Evolutionary conservation across 2,797 vertebrate species (phyloP).

Genomic region (Labroides dimidiatus): DNA sequence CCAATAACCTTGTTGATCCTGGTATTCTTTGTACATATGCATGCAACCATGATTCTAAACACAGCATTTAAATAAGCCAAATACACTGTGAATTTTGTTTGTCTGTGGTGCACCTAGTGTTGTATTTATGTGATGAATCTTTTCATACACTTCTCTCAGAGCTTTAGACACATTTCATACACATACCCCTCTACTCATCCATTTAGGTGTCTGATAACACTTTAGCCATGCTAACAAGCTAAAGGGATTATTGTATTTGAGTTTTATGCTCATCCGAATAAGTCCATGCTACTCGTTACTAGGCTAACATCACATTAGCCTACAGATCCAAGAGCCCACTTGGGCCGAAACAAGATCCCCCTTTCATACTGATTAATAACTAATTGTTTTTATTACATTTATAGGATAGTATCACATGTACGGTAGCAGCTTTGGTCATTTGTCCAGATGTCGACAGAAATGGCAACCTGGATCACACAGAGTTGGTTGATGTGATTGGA

Average conservation of each 20-base stretch:
- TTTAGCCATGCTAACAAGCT: conserved; percentile 61
- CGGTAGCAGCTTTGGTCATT: neutral
- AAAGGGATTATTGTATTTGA: conserved; percentile 78
- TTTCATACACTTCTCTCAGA: neutral
- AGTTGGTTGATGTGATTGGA: conserved; percentile 11
- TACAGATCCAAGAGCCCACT: conserved; percentile 40
- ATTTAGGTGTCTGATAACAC: conserved; percentile 49
- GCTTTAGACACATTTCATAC: conserved; percentile 1
- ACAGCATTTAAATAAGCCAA: neutral
- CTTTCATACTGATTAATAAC: neutral
- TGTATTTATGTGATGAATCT: neutral
- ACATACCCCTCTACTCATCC: conserved; percentile 25
- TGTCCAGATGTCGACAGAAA: conserved; percentile 22
- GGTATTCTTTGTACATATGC: neutral
- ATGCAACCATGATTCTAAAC: neutral
- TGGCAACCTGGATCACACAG: conserved; percentile 13
- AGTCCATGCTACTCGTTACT: conserved; percentile 58
- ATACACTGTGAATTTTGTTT: neutral
- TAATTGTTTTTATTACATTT: no score
- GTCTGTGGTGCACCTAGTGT: neutral
- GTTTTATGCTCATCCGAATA: conserved; percentile 80
- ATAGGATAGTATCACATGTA: neutral
- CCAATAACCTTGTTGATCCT: neutral
- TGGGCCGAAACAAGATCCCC: conserved; percentile 14
- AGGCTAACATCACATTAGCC: conserved; percentile 67